phyloP scores from a whole-genome alignment of 2,888 invertebrate species.

The Perizoma affinitatum region DNA sequence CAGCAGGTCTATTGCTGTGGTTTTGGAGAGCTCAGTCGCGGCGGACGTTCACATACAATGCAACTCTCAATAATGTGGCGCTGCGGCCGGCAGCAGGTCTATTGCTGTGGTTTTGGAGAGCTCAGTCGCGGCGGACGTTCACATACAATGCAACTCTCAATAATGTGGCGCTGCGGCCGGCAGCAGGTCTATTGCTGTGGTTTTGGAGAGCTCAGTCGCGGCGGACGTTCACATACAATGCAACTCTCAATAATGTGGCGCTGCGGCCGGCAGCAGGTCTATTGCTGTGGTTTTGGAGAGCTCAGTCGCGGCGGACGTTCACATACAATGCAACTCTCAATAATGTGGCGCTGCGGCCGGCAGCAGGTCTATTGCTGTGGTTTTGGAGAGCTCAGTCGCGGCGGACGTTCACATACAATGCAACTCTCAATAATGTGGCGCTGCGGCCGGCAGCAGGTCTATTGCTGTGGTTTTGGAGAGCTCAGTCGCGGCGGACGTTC shows the following conservation, averaged over 20 bases:
- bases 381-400: conserved; percentile 7
- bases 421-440: conserved; percentile 15
- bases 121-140: conserved; percentile 1
- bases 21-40: conserved; percentile 7
- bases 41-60: neutral
- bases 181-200: conserved; percentile 16
- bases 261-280: conserved; percentile 7
- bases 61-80: conserved; percentile 15
- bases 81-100: conserved; percentile 7
- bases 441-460: conserved; percentile 7
- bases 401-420: neutral
- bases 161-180: neutral
- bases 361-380: conserved; percentile 16
- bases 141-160: conserved; percentile 11
- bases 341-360: neutral
- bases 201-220: conserved; percentile 7
- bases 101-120: conserved; percentile 13
- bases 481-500: conserved; percentile 1
- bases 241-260: conserved; percentile 15
- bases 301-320: conserved; percentile 1
- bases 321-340: conserved; percentile 11
- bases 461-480: conserved; percentile 13
- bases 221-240: neutral
- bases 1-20: conserved; percentile 16
- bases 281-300: conserved; percentile 13